These are phyloP conservation scores for Gari tellinella DNA, from an alignment of 2,888 invertebrate species.

Conservation along the genomic window DNA sequence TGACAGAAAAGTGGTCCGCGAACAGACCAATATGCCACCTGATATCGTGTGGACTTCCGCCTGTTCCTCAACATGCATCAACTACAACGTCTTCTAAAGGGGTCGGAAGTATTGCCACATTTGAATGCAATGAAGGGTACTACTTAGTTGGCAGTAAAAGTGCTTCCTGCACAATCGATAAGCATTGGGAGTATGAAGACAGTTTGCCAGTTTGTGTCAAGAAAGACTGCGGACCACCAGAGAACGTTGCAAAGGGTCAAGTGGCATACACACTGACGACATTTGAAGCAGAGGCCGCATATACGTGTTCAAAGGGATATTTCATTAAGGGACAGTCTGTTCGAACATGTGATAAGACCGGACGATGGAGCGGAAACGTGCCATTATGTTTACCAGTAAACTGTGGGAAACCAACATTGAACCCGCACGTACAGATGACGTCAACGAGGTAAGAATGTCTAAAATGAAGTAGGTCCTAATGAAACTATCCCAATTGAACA, in stretches of 20 bases:
- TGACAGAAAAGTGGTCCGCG: slow-evolving; percentile 78
- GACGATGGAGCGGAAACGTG: slow-evolving; percentile 74
- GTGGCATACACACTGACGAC: slow-evolving; percentile 85
- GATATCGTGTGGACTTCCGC: slow-evolving; percentile 71
- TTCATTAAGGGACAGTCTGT: slow-evolving; percentile 53
- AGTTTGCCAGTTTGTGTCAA: slow-evolving; percentile 57
- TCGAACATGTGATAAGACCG: slow-evolving; percentile 70
- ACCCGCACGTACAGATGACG: slow-evolving; percentile 24
- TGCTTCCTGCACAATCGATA: slow-evolving; percentile 59
- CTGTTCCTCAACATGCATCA: slow-evolving; percentile 51
- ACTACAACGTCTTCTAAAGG: slow-evolving; percentile 46
- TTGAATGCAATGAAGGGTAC: slow-evolving; percentile 69
- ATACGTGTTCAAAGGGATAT: slow-evolving; percentile 77
- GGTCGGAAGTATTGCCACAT: slow-evolving; percentile 61
- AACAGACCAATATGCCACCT: slow-evolving; percentile 78
- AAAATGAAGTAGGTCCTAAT: too few relatives aligned
- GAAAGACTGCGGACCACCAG: slow-evolving; percentile 69
- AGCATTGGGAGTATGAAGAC: slow-evolving; percentile 58
- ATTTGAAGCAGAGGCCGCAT: slow-evolving; percentile 72
- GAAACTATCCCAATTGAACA: too few relatives aligned
- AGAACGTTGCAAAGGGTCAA: slow-evolving; percentile 82
- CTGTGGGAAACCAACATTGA: slow-evolving; percentile 65
- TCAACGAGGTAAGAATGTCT: slow-evolving; percentile 31
- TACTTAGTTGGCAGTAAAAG: slow-evolving; percentile 57
- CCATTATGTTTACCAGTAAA: slow-evolving; percentile 75